These are phyloP conservation scores for Saguinus midas DNA, from an alignment of 2,113 vertebrate genomes.

Conservation along the genomic window DNA sequence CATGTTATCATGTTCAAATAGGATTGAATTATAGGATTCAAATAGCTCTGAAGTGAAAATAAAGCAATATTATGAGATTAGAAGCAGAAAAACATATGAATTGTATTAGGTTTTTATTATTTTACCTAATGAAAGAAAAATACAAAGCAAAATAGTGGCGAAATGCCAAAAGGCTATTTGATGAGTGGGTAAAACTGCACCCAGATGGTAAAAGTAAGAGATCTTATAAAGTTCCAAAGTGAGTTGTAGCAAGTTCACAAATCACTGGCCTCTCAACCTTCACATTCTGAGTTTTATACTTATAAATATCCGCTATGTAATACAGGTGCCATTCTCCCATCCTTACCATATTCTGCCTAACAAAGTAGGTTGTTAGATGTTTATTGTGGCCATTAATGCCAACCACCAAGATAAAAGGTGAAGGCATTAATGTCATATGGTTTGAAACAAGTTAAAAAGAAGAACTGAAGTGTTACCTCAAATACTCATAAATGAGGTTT, in stretches of 20 bases:
- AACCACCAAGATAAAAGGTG: not conserved
- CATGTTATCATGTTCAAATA: slow-evolving; percentile 46
- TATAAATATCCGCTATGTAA: not conserved
- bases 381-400: not conserved
- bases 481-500: not conserved
- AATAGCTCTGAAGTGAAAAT: slow-evolving; percentile 55
- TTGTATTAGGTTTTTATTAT: slow-evolving; percentile 66
- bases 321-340: not conserved
- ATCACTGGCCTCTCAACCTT: not conserved
- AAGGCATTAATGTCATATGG: not conserved
- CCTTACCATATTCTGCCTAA: not conserved
- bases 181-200: not conserved
- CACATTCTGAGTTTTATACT: not conserved
- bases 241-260: not conserved
- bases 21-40: slow-evolving; percentile 67
- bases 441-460: not conserved
- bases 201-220: not conserved
- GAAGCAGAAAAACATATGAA: slow-evolving; percentile 56
- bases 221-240: not conserved
- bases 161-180: not conserved
- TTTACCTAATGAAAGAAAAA: slow-evolving; percentile 67
- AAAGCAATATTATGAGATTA: slow-evolving; percentile 70
- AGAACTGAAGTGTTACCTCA: not conserved
- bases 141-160: slow-evolving; percentile 8
- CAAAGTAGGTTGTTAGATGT: not conserved